Conservation (phyloP, 2,888 invertebrate species). For the Acronicta aceris region DNA sequence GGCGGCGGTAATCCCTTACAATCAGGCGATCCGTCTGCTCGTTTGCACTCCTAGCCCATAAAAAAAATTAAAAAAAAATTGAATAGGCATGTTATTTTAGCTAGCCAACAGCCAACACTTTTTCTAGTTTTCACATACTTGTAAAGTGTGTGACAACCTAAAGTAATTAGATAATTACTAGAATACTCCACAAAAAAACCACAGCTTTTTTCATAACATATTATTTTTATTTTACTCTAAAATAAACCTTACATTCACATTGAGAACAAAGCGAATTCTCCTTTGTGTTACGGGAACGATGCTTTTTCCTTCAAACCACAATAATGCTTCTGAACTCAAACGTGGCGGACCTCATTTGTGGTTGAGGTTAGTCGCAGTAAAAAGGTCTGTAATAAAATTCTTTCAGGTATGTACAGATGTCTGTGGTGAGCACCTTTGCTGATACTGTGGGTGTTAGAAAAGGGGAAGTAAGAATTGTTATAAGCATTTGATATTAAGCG, state of each 20-base stretch:
- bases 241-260: constrained; percentile 38
- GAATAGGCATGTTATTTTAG: no score
- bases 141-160: not conserved
- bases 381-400: constrained; percentile 63
- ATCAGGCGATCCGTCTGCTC: no score
- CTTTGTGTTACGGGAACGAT: constrained; percentile 47
- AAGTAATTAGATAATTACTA: not conserved
- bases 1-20: no score
- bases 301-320: constrained; percentile 69
- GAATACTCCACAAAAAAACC: constrained; percentile 6
- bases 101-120: no score
- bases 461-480: constrained; percentile 1
- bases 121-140: no score
- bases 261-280: constrained; percentile 54
- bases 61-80: no score
- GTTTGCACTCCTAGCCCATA: no score
- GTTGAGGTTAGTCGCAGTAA: constrained; percentile 61
- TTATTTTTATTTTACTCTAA: constrained; percentile 33
- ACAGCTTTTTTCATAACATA: constrained; percentile 4
- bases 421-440: constrained; percentile 31
- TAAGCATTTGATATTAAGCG: not conserved
- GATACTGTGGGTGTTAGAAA: constrained; percentile 14
- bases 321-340: constrained; percentile 66
- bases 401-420: constrained; percentile 53
- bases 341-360: constrained; percentile 64